These are phyloP conservation scores for Acrocephalus scirpaceus DNA, from an alignment of 2,797 vertebrate species.

Conservation along the genomic window DNA sequence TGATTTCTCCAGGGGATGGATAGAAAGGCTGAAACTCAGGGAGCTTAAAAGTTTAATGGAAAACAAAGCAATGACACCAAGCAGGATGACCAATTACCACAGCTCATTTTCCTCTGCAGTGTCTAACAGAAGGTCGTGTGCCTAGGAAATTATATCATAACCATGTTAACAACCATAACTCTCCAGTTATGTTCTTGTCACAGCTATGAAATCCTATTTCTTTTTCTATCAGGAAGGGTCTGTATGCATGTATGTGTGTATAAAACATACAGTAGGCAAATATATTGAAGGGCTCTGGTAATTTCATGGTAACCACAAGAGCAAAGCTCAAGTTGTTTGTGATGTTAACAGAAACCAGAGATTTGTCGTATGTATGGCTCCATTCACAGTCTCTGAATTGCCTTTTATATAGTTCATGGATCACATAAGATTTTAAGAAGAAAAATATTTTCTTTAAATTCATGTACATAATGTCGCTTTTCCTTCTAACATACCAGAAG, in stretches of 20 bases:
- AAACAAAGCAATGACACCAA: neutral
- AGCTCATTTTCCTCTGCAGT: neutral
- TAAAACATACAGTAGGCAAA: slow-evolving; percentile 54
- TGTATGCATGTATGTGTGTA: neutral
- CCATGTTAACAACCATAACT: neutral
- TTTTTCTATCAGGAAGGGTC: neutral
- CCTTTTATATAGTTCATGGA: slow-evolving; percentile 68
- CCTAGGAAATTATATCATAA: slow-evolving; percentile 12
- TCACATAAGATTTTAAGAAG: slow-evolving; percentile 71
- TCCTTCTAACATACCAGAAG: slow-evolving; percentile 58
- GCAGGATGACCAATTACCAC: neutral
- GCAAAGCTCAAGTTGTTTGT: slow-evolving; percentile 69
- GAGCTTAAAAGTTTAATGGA: neutral
- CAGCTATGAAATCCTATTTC: slow-evolving; percentile 4
- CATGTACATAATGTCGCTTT: slow-evolving; percentile 58
- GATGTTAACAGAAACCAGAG: slow-evolving; percentile 77
- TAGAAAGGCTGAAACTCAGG: neutral
- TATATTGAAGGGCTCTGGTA: slow-evolving; percentile 66
- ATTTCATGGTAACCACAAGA: slow-evolving; percentile 72
- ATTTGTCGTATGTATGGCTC: slow-evolving; percentile 66
- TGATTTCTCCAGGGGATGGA: neutral
- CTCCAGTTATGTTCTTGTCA: neutral
- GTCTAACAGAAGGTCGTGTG: neutral
- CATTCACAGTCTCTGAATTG: slow-evolving; percentile 73
- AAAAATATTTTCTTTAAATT: slow-evolving; percentile 73